These are phyloP conservation scores for Aspidiotus destructor DNA, from an alignment of 2,888 invertebrate genomes.

Conservation along the genomic window DNA sequence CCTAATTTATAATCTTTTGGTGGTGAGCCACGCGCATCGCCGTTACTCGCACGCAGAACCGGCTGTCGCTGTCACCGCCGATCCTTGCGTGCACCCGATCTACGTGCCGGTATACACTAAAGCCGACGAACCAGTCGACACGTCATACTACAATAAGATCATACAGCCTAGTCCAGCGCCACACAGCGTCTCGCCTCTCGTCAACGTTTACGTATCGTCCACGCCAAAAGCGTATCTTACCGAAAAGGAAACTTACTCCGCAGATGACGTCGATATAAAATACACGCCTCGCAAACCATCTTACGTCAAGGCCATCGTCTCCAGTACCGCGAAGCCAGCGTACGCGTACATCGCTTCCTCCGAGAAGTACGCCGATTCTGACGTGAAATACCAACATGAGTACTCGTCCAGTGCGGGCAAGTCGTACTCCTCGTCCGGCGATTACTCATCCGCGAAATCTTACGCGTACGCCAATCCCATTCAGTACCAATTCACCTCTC, in stretches of 20 bases:
- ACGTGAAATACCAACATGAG: slow-evolving; percentile 15
- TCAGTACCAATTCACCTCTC: slow-evolving; percentile 23
- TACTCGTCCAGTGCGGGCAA: not conserved
- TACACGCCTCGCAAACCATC: slow-evolving; percentile 13
- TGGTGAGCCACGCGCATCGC: slow-evolving; percentile 11
- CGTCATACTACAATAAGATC: slow-evolving; percentile 10
- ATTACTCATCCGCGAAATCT: slow-evolving; percentile 12
- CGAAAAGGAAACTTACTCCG: slow-evolving; percentile 15
- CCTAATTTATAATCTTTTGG: slow-evolving; percentile 15
- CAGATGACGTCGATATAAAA: slow-evolving; percentile 22
- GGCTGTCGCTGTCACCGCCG: slow-evolving; percentile 15
- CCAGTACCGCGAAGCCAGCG: slow-evolving; percentile 17
- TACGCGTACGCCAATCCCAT: slow-evolving; percentile 19
- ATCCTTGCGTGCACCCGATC: slow-evolving; percentile 24
- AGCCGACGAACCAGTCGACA: slow-evolving; percentile 14
- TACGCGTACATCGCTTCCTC: slow-evolving; percentile 23
- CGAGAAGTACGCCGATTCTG: slow-evolving; percentile 23
- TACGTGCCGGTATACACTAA: slow-evolving; percentile 26
- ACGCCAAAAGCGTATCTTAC: slow-evolving; percentile 20
- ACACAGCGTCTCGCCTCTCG: slow-evolving; percentile 15
- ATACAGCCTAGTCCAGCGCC: slow-evolving; percentile 18
- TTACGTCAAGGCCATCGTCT: slow-evolving; percentile 11
- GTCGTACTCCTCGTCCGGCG: slow-evolving; percentile 14
- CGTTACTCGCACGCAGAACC: slow-evolving; percentile 16
- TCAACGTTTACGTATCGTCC: slow-evolving; percentile 25